Percentiles rank a stretch among this genome's conserved stretches.
These are phyloP conservation scores for Strigamia maritima DNA, from an alignment of 2,888 invertebrate genomes.

Conservation along the genomic window DNA sequence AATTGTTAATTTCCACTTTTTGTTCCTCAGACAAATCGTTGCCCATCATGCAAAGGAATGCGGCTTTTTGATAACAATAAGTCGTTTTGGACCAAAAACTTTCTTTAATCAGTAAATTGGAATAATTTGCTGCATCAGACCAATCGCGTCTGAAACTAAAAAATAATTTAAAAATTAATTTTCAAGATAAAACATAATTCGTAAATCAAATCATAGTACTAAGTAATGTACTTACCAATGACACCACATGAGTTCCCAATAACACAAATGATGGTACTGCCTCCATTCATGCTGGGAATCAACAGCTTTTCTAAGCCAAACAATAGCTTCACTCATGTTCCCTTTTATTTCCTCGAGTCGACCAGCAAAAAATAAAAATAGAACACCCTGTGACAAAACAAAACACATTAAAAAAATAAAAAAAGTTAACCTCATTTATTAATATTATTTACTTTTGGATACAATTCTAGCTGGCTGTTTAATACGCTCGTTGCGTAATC, in stretches of 20 bases:
- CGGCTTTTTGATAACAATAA: conserved; percentile 85
- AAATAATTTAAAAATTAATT: conserved; percentile 7
- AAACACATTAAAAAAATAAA: not conserved
- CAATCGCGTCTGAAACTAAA: conserved; percentile 62
- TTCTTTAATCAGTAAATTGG: conserved; percentile 66
- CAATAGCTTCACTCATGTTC: conserved; percentile 65
- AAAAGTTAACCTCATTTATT: not conserved
- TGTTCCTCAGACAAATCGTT: conserved; percentile 60
- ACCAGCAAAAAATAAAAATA: conserved; percentile 88
- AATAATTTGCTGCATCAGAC: conserved; percentile 71
- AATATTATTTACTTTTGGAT: conserved; percentile 59
- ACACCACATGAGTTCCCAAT: conserved; percentile 92
- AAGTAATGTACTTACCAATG: conserved; percentile 63
- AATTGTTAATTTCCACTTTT: conserved; percentile 59
- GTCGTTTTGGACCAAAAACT: conserved; percentile 91
- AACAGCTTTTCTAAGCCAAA: conserved; percentile 76
- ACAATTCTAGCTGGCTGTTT: conserved; percentile 58
- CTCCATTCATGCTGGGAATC: conserved; percentile 79
- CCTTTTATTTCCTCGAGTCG: conserved; percentile 78
- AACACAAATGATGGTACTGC: conserved; percentile 88
- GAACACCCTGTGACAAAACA: conserved; percentile 65
- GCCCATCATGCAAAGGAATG: conserved; percentile 71
- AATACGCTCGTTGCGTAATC: conserved; percentile 71
- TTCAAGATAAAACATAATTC: not conserved
- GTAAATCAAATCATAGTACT: not conserved